Evolutionary conservation across 2,113 vertebrate genomes (phyloP).

Genomic region (Glaucomys volans): DNA sequence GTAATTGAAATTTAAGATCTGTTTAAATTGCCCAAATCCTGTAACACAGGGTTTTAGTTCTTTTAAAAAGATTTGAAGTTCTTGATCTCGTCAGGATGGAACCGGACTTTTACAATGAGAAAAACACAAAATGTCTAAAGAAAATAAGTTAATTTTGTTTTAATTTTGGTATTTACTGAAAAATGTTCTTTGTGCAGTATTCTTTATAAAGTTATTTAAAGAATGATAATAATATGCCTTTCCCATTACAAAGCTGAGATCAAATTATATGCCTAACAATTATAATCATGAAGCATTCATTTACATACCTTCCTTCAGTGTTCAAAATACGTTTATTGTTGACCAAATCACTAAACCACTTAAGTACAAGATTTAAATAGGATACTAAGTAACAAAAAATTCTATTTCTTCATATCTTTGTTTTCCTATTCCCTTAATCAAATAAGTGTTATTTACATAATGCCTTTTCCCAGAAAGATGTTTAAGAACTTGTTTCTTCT

Average conservation of each 20-base stretch:
- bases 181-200: slow-evolving; percentile 37
- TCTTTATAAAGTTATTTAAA: slow-evolving; percentile 67
- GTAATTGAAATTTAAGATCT: slow-evolving; percentile 66
- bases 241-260: slow-evolving; percentile 70
- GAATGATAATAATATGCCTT: slow-evolving; percentile 78
- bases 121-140: slow-evolving; percentile 57
- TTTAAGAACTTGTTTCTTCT: not conserved
- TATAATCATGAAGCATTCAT: slow-evolving; percentile 69
- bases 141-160: slow-evolving; percentile 62
- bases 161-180: slow-evolving; percentile 68
- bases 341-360: slow-evolving; percentile 19
- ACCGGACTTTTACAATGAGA: slow-evolving; percentile 48
- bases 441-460: not conserved
- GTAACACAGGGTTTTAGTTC: slow-evolving; percentile 36
- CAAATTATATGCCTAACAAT: slow-evolving; percentile 78
- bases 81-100: slow-evolving; percentile 18
- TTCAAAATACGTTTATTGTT: slow-evolving; percentile 37
- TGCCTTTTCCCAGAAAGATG: slow-evolving; percentile 12
- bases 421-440: slow-evolving; percentile 50
- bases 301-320: slow-evolving; percentile 70
- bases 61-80: slow-evolving; percentile 61
- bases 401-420: not conserved
- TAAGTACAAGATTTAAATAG: slow-evolving; percentile 51
- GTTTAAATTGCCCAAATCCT: slow-evolving; percentile 51
- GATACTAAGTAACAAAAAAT: slow-evolving; percentile 24